Evolutionary conservation across 2,797 vertebrate species (phyloP).

Genomic region (Pseudocheirus occidentalis): DNA sequence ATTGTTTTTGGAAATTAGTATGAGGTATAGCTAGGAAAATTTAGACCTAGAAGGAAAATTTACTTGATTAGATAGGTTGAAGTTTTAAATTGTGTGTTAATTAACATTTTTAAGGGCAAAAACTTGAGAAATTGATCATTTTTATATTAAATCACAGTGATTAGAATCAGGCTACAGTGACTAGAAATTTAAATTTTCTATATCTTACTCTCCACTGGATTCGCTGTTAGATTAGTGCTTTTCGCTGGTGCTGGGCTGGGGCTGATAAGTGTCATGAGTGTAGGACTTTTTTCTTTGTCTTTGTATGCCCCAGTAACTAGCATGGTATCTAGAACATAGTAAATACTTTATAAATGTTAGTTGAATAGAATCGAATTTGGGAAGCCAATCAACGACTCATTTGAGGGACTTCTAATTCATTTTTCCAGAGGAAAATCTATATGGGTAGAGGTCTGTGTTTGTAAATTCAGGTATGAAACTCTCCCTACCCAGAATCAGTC

Average conservation of each 20-base stretch:
- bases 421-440: background rate
- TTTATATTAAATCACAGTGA: slow-evolving; percentile 52
- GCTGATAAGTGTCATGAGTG: background rate
- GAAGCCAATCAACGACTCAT: background rate
- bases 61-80: background rate
- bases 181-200: background rate
- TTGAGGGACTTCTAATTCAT: background rate
- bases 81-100: background rate
- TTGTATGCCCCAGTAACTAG: background rate
- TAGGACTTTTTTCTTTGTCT: background rate
- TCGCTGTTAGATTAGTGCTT: background rate
- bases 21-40: background rate
- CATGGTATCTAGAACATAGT: background rate
- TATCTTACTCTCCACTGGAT: background rate
- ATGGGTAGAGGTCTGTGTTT: background rate
- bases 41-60: background rate
- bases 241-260: background rate
- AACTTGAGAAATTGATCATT: slow-evolving; percentile 47
- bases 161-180: background rate
- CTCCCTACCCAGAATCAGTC: background rate
- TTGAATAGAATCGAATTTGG: background rate
- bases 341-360: background rate
- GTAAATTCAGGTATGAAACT: background rate
- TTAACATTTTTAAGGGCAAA: background rate
- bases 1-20: background rate